These are phyloP conservation scores for Diuraphis noxia DNA, from an alignment of 1,140 invertebrate species.

Conservation along the genomic window DNA sequence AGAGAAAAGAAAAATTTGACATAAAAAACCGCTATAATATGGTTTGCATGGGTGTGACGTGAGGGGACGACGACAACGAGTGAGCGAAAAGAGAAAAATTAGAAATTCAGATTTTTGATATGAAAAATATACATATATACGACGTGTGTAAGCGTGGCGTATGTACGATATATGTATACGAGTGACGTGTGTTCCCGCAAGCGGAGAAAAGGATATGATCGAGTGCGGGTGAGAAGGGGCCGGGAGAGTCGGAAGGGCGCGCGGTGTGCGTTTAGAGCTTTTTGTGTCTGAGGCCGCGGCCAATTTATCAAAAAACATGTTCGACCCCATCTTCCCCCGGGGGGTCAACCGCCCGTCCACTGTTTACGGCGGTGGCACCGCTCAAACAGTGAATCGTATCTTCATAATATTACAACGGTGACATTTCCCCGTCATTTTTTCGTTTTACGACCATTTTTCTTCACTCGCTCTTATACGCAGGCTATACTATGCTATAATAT, in stretches of 20 bases:
- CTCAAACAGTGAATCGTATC: slow-evolving; percentile 51
- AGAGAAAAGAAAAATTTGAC: neutral
- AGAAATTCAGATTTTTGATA: slow-evolving; percentile 51
- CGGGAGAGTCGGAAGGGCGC: neutral
- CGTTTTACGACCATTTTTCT: slow-evolving; percentile 53
- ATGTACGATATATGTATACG: neutral
- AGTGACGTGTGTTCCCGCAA: neutral
- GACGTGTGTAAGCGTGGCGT: neutral
- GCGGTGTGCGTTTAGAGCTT: slow-evolving; percentile 43
- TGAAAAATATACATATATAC: slow-evolving; percentile 35
- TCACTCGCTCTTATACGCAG: neutral
- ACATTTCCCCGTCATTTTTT: slow-evolving; percentile 53
- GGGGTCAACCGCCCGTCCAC: neutral
- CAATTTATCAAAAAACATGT: slow-evolving; percentile 54
- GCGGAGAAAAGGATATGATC: slow-evolving; percentile 20
- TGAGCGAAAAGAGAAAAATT: slow-evolving; percentile 34
- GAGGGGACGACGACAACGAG: neutral
- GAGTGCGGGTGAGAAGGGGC: neutral
- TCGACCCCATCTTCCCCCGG: slow-evolving; percentile 23
- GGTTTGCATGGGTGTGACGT: neutral
- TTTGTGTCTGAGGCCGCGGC: slow-evolving; percentile 51
- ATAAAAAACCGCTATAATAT: neutral
- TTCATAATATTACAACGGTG: slow-evolving; percentile 52
- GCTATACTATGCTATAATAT: neutral
- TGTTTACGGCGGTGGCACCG: neutral